Base-by-base conservation (phyloP, 2,888 invertebrate genomes). In the Rotaria socialis region DNA sequence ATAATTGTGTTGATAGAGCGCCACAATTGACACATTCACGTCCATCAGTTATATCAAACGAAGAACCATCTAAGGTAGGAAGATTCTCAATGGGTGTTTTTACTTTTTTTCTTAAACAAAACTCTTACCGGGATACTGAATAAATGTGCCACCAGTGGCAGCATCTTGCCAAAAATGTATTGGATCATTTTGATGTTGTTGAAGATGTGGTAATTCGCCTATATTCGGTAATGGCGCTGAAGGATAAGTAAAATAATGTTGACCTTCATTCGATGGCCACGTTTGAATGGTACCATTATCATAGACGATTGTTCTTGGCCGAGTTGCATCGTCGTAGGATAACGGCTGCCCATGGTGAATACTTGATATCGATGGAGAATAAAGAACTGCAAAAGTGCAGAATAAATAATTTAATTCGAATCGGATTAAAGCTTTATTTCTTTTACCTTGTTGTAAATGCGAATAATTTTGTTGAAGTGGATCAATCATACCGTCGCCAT, bases 11-110 rank as follows among this genome's bases (percentile, higher is more conserved):
- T 89, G 95, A 95, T 90, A 96, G 96, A 88, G 96, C 96, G 87
- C 97, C 97, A 92, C 97, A 97, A 93, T 98, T 97, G 85, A 97
- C 96, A 92, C 97, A 97, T 92, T 97, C 97, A 87, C 98, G 94
- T 1, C 96, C 97, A 92, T 98, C 98, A 94, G 94, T 89, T 85
- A 80, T 60, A 84, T 86, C 86, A 52, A 55, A 52, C 60, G 47
- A 74, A 14, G 75, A 41, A 60, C 85, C 85, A 67, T 86, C 86
- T 86, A 74, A 52, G 16, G 14, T 60, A 84, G 10, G 10, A 60
- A 60, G 4, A 4, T 7, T 60, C 14, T 60, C n/a, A n/a, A 7
- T 60, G 10, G 2, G n/a, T 10, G 11, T 52, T 3, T 11, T 52
- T 52, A 52, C 11, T 47, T 47, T 52, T 52, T 2, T 22, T 55